Evolutionary conservation across 2,797 vertebrate genomes (phyloP).

Genomic region (Euphonia xanthogaster): DNA sequence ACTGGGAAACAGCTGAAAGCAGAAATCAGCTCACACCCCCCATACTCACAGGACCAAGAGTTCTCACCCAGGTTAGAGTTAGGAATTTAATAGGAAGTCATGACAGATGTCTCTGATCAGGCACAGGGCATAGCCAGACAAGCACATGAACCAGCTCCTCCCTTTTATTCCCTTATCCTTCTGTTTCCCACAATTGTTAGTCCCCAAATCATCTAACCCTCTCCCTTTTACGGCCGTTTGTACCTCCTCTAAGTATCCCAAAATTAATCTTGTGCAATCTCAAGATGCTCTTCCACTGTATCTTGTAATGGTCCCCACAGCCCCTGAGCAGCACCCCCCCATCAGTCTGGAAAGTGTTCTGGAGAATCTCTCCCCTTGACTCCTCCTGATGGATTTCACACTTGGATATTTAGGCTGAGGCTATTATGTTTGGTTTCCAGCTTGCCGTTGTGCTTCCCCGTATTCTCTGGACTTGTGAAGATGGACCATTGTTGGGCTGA

Average conservation of each 20-base stretch:
- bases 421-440: accelerated
- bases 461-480: not conserved
- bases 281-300: not conserved
- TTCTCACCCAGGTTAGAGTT: not conserved
- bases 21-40: accelerated
- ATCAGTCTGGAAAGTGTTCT: not conserved
- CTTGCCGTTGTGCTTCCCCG: accelerated
- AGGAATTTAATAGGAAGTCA: not conserved
- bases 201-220: not conserved
- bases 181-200: not conserved
- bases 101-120: not conserved
- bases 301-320: not conserved
- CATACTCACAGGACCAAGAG: not conserved
- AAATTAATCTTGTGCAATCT: not conserved
- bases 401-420: not conserved
- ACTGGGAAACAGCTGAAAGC: not conserved
- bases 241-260: not conserved
- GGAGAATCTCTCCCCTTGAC: not conserved
- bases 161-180: not conserved
- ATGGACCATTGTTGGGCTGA: not conserved
- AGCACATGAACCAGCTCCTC: not conserved
- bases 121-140: not conserved
- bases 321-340: accelerated
- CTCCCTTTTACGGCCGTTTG: not conserved
- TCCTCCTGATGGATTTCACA: not conserved